These are phyloP conservation scores for Pogonognathellus flavescens DNA, from an alignment of 1,140 invertebrate genomes.

Conservation along the genomic window DNA sequence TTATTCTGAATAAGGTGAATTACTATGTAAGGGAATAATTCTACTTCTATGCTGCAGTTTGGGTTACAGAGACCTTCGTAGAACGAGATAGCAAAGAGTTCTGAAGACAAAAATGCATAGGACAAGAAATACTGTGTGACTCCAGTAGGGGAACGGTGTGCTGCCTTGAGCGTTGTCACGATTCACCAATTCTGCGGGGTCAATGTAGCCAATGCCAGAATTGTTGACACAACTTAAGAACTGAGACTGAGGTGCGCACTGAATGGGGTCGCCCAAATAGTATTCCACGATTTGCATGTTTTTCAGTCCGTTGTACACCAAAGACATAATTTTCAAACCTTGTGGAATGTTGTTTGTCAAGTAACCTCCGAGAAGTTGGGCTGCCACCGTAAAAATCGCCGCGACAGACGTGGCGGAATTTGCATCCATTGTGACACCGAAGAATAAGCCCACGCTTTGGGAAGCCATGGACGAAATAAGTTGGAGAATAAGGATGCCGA, in stretches of 20 bases:
- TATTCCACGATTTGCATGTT: slow-evolving; percentile 89
- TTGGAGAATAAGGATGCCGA: slow-evolving; percentile 78
- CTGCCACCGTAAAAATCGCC: slow-evolving; percentile 83
- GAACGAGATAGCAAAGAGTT: slow-evolving; percentile 29
- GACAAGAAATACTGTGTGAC: slow-evolving; percentile 48
- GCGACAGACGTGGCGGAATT: slow-evolving; percentile 84
- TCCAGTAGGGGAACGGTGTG: slow-evolving; percentile 52
- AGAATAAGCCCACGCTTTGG: slow-evolving; percentile 85
- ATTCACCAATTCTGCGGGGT: slow-evolving; percentile 35
- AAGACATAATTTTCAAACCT: slow-evolving; percentile 83
- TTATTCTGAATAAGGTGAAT: no score
- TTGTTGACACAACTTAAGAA: slow-evolving; percentile 30
- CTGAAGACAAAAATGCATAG: slow-evolving; percentile 37
- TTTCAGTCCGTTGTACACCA: slow-evolving; percentile 89
- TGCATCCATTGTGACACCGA: slow-evolving; percentile 82
- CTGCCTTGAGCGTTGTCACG: not conserved
- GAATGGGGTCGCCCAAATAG: slow-evolving; percentile 78
- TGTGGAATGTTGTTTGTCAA: slow-evolving; percentile 82
- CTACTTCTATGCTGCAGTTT: not conserved
- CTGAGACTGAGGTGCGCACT: slow-evolving; percentile 70
- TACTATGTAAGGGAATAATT: no score
- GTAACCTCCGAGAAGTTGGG: slow-evolving; percentile 87
- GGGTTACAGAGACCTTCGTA: not conserved
- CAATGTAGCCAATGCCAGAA: not conserved
- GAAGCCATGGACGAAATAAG: slow-evolving; percentile 83